phyloP scores from a whole-genome alignment of 2,888 invertebrate genomes.

The Hirudinaria manillensis region DNA sequence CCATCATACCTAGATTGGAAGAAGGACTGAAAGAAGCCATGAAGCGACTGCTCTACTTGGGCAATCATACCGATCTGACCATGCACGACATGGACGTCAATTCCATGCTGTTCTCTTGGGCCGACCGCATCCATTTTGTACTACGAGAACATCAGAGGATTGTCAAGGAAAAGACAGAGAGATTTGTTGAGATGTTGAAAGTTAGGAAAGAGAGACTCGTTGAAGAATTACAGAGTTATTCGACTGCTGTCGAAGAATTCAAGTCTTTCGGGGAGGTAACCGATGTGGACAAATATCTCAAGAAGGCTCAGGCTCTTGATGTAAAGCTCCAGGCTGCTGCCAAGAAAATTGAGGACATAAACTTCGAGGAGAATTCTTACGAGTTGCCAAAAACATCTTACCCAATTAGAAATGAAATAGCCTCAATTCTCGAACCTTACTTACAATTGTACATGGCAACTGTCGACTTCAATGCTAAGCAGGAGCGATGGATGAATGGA shows the following conservation, averaged over 20 bases:
- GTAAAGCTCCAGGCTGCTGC: slow-evolving; percentile 67
- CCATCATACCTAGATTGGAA: slow-evolving; percentile 69
- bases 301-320: slow-evolving; percentile 73
- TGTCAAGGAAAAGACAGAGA: slow-evolving; percentile 72
- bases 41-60: slow-evolving; percentile 67
- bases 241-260: slow-evolving; percentile 74
- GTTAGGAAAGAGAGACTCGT: slow-evolving; percentile 73
- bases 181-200: slow-evolving; percentile 76
- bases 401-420: slow-evolving; percentile 56
- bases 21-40: slow-evolving; percentile 62
- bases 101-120: slow-evolving; percentile 81
- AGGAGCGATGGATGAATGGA: slow-evolving; percentile 61
- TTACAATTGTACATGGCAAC: slow-evolving; percentile 83
- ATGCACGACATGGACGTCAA: slow-evolving; percentile 82
- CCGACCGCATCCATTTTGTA: slow-evolving; percentile 71
- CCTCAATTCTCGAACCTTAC: slow-evolving; percentile 68
- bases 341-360: slow-evolving; percentile 74
- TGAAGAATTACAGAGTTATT: slow-evolving; percentile 73
- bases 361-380: slow-evolving; percentile 81
- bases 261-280: slow-evolving; percentile 80
- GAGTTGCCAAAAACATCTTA: slow-evolving; percentile 83
- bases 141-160: slow-evolving; percentile 76
- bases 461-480: slow-evolving; percentile 74
- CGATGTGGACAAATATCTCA: slow-evolving; percentile 74
- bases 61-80: slow-evolving; percentile 73